Evolutionary conservation across 1,140 invertebrate genomes (phyloP).

Genomic region (Rhagoletis zephyria): DNA sequence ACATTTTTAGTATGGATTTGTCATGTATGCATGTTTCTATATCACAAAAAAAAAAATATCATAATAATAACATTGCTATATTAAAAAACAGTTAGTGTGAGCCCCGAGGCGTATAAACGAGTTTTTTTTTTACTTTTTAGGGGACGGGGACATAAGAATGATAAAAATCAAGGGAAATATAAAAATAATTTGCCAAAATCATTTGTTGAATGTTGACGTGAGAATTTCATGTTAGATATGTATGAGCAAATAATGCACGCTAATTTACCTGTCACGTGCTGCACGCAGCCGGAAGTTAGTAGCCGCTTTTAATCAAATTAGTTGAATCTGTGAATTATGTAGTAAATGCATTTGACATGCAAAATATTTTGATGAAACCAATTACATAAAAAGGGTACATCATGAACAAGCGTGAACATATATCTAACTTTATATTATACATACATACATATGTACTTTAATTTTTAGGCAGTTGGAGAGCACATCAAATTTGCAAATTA

Average conservation of each 20-base stretch:
- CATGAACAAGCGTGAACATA: too few species aligned
- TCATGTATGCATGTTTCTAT: neutral
- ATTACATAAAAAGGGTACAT: too few species aligned
- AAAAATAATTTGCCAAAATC: neutral
- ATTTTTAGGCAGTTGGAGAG: neutral
- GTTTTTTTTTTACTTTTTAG: neutral
- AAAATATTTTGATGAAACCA: neutral
- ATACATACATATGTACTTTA: neutral
- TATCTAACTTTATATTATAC: neutral
- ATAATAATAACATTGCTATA: neutral
- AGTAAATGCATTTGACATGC: neutral
- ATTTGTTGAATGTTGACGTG: conserved; percentile 31
- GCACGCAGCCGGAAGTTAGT: conserved; percentile 7
- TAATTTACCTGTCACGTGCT: neutral
- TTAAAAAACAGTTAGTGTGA: neutral
- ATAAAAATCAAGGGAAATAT: neutral
- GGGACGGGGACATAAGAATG: neutral
- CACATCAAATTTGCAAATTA: neutral
- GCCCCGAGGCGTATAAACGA: neutral
- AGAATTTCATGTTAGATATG: neutral
- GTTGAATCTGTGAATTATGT: neutral
- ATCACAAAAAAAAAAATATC: too few species aligned
- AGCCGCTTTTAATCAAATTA: conserved; percentile 11
- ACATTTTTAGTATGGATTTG: neutral
- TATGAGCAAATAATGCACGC: too few species aligned